Conservation (phyloP, 2,113 vertebrate genomes). For the Arenaria interpres region DNA sequence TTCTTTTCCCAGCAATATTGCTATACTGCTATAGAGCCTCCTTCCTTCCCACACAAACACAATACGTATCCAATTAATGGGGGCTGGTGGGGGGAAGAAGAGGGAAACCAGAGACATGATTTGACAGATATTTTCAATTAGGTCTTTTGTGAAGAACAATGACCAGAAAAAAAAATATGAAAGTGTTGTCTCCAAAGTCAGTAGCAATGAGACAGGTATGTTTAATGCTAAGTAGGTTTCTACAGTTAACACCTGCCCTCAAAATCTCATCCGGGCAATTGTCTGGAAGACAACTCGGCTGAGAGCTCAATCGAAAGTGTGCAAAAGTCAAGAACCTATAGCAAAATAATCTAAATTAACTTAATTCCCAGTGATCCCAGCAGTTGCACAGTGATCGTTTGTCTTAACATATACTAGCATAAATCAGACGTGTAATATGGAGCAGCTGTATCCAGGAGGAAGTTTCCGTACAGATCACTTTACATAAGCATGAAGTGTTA, state of each 20-base stretch:
- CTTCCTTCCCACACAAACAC: constrained; percentile 69
- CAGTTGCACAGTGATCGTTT: not conserved
- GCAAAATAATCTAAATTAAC: not conserved
- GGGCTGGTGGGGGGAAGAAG: constrained; percentile 34
- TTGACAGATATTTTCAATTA: constrained; percentile 63
- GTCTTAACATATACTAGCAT: not conserved
- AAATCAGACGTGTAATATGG: not conserved
- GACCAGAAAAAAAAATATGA: not conserved
- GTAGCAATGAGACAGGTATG: not conserved
- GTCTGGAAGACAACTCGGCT: not conserved
- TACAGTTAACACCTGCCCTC: constrained; percentile 64
- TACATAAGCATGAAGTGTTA: not conserved
- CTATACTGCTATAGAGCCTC: constrained; percentile 70
- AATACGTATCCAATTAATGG: constrained; percentile 70
- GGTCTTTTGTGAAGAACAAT: constrained; percentile 64
- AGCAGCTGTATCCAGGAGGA: not conserved
- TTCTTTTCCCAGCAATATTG: constrained; percentile 77
- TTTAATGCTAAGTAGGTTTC: constrained; percentile 19
- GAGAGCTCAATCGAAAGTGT: not conserved
- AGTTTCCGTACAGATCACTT: not conserved
- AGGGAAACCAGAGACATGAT: constrained; percentile 76
- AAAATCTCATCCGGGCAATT: constrained; percentile 5
- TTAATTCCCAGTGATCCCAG: not conserved
- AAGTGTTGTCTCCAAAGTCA: not conserved
- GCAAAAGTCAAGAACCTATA: not conserved